Evolutionary conservation across 2,113 vertebrate species (phyloP), one percentile per base, ranked within the genome.

Genomic region (Sapayoa aenigma): DNA sequence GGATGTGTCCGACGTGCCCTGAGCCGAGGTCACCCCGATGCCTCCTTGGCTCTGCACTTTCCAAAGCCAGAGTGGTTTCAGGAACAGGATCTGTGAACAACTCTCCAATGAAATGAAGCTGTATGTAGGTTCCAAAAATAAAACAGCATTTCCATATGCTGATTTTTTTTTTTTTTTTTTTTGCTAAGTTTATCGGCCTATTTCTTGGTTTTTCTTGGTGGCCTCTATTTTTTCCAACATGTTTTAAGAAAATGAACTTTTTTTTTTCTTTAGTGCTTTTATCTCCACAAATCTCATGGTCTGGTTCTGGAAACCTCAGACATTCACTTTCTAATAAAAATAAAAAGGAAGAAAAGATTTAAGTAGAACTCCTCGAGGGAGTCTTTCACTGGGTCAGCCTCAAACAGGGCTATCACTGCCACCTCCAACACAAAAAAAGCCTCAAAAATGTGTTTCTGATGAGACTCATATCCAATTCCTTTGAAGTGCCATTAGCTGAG

Each of bases 71-170:
- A 12, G 88, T 13, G 95, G 90, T 94, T 95, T 92, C 56, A 72
- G 94, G 82, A 94, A 42, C 23, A 5, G 90, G 69, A 47, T 55
- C 94, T 31, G 15, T 72, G 88, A 87, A 88, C 95, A 94, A 59
- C 59, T 84, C 74, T 17, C 67, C 9, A 31, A 50, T 69, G 84
- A 94, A 91, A 65, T 2, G 5, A 66, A 66, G 91, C 87, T 87
- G 84, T 80, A 81, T 94, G 93, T 31, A 47, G 75, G 62, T 47
- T 95, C 90, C 88, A 94, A 88, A 96, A 96, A 86, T 89, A 93
- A 94, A 82, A 49, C 80, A 7, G 1, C 74, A 83, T 96, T 95
- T 96, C 87, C 91, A 83, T 95, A 93, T 17, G 55, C 69, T 90
- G 67, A 56, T 37, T 50, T 84, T 55, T 47, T 35, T 58, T 59